These are phyloP conservation scores for Bradypodion pumilum DNA, from an alignment of 2,797 vertebrate genomes.

Conservation along the genomic window DNA sequence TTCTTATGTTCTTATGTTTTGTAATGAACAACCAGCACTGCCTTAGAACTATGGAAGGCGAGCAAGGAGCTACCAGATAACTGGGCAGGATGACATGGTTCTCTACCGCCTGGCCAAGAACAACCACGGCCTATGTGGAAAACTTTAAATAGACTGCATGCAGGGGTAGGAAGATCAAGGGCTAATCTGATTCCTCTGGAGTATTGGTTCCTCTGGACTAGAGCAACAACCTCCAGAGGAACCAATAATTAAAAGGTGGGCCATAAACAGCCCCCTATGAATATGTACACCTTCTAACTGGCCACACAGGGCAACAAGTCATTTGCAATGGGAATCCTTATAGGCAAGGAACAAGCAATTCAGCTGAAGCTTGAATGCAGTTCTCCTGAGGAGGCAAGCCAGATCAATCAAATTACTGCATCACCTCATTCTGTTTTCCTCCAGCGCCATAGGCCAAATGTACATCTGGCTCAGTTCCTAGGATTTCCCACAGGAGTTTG, in stretches of 20 bases:
- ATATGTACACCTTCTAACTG: not conserved
- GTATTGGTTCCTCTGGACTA: too few relatives aligned
- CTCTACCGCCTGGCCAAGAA: too few relatives aligned
- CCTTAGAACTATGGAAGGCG: too few relatives aligned
- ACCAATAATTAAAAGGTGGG: not conserved
- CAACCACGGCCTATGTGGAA: too few relatives aligned
- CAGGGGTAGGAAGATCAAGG: too few relatives aligned
- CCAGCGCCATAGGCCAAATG: constrained; percentile 5
- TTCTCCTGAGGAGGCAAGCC: not conserved
- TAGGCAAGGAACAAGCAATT: not conserved
- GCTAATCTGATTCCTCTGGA: too few relatives aligned
- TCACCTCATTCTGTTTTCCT: constrained; percentile 5
- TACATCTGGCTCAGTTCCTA: constrained; percentile 12
- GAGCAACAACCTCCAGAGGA: too few relatives aligned
- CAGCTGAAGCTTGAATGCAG: constrained; percentile 10
- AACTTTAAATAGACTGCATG: too few relatives aligned
- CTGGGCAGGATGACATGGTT: too few relatives aligned
- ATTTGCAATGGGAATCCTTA: not conserved
- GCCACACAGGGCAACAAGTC: not conserved
- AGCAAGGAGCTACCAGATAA: too few relatives aligned
- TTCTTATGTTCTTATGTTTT: too few relatives aligned
- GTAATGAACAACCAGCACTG: too few relatives aligned
- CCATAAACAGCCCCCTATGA: not conserved
- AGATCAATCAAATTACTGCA: constrained; percentile 20
- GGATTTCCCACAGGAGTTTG: not conserved